Base-by-base conservation (phyloP, 2,888 invertebrate genomes). In the Neoascia interrupta region DNA sequence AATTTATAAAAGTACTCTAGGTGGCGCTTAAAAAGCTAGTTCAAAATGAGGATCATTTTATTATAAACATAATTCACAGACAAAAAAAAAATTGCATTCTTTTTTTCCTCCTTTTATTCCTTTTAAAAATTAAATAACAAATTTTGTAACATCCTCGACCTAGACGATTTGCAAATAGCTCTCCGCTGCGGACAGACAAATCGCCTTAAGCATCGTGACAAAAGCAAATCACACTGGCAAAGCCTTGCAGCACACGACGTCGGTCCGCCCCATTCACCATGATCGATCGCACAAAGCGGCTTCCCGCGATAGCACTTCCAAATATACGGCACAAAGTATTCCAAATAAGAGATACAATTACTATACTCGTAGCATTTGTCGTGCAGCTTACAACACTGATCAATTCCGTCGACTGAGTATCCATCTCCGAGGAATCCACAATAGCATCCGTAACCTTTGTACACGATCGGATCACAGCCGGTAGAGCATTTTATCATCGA, bases 401-500 rank as follows among this genome's bases (percentile, higher is more conserved):
- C 96, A 79, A 96, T 95, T 16, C 93, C 94, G 87, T 96, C 96
- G 23, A 94, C 92, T 1, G 94, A 92, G 75, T 91, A 89, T 5
- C 96, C 96, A 0, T 94, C 92, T 0, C 96, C 96, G 1, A 95
- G 90, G 86, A 96, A 95, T 2, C 97, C 96, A 85, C 96, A 97
- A 87, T 94, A 97, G 87, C 96, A 97, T 1, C 96, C 96, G 84
- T 97, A 96, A 6, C 96, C 96, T 86, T 96, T 96, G 86, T 94
- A 96, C 5, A 91, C 90, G 1, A 96, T 87, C 0, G 96, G 96
- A 86, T 96, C 93, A 84, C 97, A 97, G 2, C 94, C 94, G 0
- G 95, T 95, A 1, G 95, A 93, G 84, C 96, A 96, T 70, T 92
- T 92, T 75, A 97, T 91, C 95, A 96, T 96, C 81, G 95, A 95